phyloP scores from a whole-genome alignment of 2,113 vertebrate genomes.

The Odontesthes bonariensis region DNA sequence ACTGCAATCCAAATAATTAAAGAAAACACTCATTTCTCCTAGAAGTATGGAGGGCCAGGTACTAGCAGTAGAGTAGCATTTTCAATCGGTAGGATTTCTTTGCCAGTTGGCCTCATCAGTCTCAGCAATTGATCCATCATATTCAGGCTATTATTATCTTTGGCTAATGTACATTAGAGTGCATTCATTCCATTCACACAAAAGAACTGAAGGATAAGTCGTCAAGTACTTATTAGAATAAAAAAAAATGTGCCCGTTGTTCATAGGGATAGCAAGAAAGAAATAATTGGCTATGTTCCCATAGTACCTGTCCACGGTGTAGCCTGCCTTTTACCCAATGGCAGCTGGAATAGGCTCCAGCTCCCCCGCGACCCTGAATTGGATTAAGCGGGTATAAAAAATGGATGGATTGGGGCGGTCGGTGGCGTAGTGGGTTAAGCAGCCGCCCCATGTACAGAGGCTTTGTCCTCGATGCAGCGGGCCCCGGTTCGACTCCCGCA shows the following conservation, averaged over 20 bases:
- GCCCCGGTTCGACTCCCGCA: no score
- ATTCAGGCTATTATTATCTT: conserved; percentile 24
- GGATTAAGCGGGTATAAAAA: no score
- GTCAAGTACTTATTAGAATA: neutral
- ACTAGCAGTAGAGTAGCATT: conserved; percentile 44
- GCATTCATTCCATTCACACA: conserved; percentile 18
- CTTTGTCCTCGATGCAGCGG: no score
- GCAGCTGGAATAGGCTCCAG: no score
- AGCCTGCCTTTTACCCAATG: no score
- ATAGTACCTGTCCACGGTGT: neutral
- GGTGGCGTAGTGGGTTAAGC: no score
- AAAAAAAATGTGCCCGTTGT: neutral
- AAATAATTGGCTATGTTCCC: neutral
- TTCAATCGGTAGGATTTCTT: conserved; percentile 48
- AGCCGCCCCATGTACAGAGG: no score
- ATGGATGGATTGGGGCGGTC: no score
- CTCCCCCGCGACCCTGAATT: no score
- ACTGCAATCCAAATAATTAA: conserved; percentile 64
- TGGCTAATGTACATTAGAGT: conserved; percentile 33
- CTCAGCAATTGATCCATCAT: conserved; percentile 68
- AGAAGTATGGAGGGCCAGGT: conserved; percentile 50
- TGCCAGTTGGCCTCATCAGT: conserved; percentile 64
- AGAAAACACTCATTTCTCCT: conserved; percentile 70
- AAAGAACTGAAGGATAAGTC: conserved; percentile 10
- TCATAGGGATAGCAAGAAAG: neutral